A percentile compares a stretch with the other conserved stretches of the same genome.
phyloP scores from a whole-genome alignment of 2,113 vertebrate genomes.

The Nannospalax galili region DNA sequence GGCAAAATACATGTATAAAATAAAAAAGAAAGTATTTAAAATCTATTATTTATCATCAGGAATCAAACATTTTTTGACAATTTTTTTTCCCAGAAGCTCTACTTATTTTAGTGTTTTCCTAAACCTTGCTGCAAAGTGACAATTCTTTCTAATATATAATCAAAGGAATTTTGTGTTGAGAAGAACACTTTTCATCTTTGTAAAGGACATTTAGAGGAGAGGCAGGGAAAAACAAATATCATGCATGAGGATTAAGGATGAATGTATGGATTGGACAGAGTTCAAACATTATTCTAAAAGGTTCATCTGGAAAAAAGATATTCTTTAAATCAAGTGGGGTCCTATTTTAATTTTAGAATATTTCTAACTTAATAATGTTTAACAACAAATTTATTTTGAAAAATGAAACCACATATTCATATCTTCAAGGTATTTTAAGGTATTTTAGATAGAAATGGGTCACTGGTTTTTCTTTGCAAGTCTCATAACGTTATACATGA shows the following conservation, averaged over 20 bases:
- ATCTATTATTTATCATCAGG: slow-evolving; percentile 40
- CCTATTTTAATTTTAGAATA: slow-evolving; percentile 47
- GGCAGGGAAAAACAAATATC: slow-evolving; percentile 34
- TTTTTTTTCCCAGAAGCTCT: slow-evolving; percentile 38
- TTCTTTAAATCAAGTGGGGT: slow-evolving; percentile 40
- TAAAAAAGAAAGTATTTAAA: not conserved
- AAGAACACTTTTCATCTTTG: slow-evolving; percentile 67
- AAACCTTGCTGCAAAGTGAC: slow-evolving; percentile 51
- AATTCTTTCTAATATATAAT: slow-evolving; percentile 68
- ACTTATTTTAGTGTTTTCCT: slow-evolving; percentile 50
- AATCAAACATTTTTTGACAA: slow-evolving; percentile 12
- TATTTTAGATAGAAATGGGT: slow-evolving; percentile 22
- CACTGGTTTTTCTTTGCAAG: not conserved
- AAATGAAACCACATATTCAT: slow-evolving; percentile 19
- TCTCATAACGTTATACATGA: not conserved
- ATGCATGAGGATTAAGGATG: slow-evolving; percentile 22
- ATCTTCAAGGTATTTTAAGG: not conserved
- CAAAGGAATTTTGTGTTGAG: slow-evolving; percentile 62
- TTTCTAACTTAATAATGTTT: slow-evolving; percentile 46
- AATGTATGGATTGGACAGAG: slow-evolving; percentile 28
- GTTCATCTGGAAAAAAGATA: slow-evolving; percentile 23
- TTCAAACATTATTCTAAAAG: slow-evolving; percentile 56
- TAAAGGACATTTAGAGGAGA: slow-evolving; percentile 71
- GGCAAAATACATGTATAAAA: no score
- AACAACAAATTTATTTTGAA: slow-evolving; percentile 45